Conservation (phyloP, 2,113 vertebrate species). For the Petrocephalus microphthalmus region DNA sequence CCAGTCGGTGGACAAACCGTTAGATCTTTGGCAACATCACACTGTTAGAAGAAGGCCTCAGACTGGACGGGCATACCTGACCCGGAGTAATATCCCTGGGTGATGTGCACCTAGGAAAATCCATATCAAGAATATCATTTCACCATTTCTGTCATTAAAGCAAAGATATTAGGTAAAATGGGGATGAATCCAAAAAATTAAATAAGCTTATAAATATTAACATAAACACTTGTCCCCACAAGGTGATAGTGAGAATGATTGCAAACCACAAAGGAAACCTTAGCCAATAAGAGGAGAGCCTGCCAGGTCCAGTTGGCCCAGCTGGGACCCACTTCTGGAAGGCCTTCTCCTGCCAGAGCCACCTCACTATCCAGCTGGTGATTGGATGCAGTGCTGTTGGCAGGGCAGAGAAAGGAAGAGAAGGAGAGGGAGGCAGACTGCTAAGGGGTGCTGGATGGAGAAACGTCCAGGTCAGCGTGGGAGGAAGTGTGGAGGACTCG, state of each 20-base stretch:
- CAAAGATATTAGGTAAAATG: background rate
- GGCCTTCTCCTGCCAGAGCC: slow-evolving; percentile 37
- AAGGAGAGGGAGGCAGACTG: background rate
- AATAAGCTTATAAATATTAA: background rate
- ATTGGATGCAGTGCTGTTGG: slow-evolving; percentile 32
- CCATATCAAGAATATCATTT: background rate
- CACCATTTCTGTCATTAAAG: background rate
- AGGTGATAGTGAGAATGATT: background rate
- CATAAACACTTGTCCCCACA: background rate
- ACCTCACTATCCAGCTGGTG: slow-evolving; percentile 22
- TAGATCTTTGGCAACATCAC: background rate
- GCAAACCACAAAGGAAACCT: background rate
- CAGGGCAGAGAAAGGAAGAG: slow-evolving; percentile 37
- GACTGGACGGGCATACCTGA: background rate
- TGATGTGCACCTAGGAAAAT: background rate
- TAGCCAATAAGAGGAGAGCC: background rate
- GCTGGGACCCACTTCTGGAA: too few species aligned
- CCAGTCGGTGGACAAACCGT: background rate
- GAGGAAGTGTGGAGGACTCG: slow-evolving; percentile 8
- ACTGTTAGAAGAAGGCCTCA: background rate
- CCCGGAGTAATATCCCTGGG: background rate
- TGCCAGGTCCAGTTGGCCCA: background rate
- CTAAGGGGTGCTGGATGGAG: background rate
- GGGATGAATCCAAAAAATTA: background rate
- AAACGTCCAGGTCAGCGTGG: slow-evolving; percentile 6